A percentile compares a stretch with the other conserved stretches of the same genome.
phyloP scores from a whole-genome alignment of 2,888 invertebrate species.

The Ochropleura plecta region DNA sequence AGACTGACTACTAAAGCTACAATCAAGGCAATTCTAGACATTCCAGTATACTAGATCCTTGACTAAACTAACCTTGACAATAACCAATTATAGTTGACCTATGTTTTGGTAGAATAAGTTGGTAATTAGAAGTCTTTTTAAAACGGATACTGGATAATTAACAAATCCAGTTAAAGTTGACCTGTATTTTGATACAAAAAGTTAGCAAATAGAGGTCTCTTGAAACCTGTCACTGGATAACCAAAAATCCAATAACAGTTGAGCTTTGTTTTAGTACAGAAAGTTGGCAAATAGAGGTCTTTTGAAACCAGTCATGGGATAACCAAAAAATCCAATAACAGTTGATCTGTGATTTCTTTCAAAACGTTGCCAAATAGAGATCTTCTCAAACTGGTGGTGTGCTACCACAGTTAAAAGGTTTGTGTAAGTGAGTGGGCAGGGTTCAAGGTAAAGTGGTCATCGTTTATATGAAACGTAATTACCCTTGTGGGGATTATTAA shows the following conservation, averaged over 20 bases:
- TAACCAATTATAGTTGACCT: background rate
- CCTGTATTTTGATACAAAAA: background rate
- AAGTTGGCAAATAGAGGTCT: background rate
- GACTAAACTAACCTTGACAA: background rate
- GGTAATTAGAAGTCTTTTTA: background rate
- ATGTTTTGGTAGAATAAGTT: background rate
- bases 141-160: background rate
- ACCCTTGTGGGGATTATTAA: conserved; percentile 62
- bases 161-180: background rate
- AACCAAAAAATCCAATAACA: background rate
- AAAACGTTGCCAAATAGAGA: background rate
- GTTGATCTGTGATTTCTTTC: background rate
- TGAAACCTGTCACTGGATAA: background rate
- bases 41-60: background rate
- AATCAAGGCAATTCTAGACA: too few relatives aligned
- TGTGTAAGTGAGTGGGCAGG: conserved; percentile 40
- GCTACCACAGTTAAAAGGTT: conserved; percentile 41
- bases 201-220: background rate
- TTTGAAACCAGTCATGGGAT: background rate
- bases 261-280: background rate
- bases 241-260: background rate
- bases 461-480: conserved; percentile 60
- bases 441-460: conserved; percentile 58
- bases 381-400: background rate
- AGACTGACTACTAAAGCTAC: too few relatives aligned